A percentile compares a stretch with the other conserved stretches of the same genome.
phyloP scores from a whole-genome alignment of 2,113 vertebrate species.

The Pyrgilauda ruficollis region DNA sequence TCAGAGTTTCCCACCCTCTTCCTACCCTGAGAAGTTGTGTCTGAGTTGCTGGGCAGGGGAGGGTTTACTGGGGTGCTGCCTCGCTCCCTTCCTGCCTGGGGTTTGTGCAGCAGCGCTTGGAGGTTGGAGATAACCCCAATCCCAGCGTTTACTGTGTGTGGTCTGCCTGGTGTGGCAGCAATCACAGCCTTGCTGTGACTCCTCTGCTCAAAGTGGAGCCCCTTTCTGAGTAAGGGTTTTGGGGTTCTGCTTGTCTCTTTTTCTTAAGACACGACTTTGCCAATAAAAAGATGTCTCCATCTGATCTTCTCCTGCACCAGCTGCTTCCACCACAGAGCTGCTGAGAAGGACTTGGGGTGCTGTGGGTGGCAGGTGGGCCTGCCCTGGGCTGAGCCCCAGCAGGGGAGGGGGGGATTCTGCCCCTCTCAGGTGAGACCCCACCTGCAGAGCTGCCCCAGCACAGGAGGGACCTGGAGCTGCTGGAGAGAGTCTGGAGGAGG shows the following conservation, averaged over 20 bases:
- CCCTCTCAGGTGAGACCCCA: background rate
- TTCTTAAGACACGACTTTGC: background rate
- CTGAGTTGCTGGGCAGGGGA: background rate
- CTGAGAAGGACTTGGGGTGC: background rate
- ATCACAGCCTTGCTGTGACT: background rate
- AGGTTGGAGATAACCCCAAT: background rate
- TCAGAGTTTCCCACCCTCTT: background rate
- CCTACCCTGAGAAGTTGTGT: background rate
- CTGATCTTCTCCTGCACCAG: background rate
- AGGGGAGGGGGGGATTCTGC: background rate
- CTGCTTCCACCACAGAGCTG: background rate
- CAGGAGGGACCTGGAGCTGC: background rate
- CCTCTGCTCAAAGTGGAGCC: background rate
- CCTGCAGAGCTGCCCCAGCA: background rate
- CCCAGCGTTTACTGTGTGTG: background rate
- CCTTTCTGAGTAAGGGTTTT: rapidly evolving
- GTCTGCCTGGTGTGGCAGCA: background rate
- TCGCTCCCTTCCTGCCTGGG: background rate
- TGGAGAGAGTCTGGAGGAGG: background rate
- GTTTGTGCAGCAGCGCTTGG: background rate
- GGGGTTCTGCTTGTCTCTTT: background rate
- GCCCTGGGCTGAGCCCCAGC: background rate
- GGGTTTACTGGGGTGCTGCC: background rate
- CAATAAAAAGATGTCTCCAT: background rate
- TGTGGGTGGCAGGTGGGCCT: background rate